phyloP scores from a whole-genome alignment of 2,888 invertebrate genomes.

The Acanthoscelides obtectus region DNA sequence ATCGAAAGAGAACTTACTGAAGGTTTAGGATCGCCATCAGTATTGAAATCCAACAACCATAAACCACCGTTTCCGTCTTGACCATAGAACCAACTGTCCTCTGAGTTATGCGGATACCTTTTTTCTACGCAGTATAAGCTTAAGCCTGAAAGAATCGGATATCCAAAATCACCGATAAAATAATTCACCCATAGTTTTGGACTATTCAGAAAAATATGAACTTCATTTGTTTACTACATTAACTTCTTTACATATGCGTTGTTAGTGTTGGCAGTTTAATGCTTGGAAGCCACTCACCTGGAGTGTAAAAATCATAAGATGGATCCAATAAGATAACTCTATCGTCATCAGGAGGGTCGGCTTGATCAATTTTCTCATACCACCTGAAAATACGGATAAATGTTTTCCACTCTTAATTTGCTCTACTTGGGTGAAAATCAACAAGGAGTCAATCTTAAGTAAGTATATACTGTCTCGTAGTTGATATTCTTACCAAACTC shows the following conservation, averaged over 20 bases:
- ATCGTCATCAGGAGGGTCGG: conserved; percentile 78
- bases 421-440: too few relatives aligned
- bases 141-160: conserved; percentile 28
- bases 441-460: too few relatives aligned
- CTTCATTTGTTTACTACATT: too few relatives aligned
- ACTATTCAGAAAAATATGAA: too few relatives aligned
- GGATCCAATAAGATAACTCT: conserved; percentile 78
- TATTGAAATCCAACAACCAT: conserved; percentile 66
- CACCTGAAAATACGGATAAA: conserved; percentile 46
- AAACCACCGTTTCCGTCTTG: conserved; percentile 85
- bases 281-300: conserved; percentile 47
- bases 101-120: conserved; percentile 33
- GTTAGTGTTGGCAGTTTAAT: too few relatives aligned
- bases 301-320: conserved; percentile 71
- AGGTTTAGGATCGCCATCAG: conserved; percentile 43
- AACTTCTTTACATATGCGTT: conserved; percentile 50
- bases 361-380: conserved; percentile 85
- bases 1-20: conserved; percentile 31
- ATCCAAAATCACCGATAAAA: too few relatives aligned
- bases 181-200: too few relatives aligned
- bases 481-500: conserved; percentile 58
- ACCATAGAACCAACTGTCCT: conserved; percentile 48
- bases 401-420: too few relatives aligned
- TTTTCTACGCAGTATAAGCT: conserved; percentile 55
- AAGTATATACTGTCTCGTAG: too few relatives aligned